Evolutionary conservation across 2,888 invertebrate genomes (phyloP), one percentile per base, ranked within the genome.

Genomic region (Latrodectus elegans): DNA sequence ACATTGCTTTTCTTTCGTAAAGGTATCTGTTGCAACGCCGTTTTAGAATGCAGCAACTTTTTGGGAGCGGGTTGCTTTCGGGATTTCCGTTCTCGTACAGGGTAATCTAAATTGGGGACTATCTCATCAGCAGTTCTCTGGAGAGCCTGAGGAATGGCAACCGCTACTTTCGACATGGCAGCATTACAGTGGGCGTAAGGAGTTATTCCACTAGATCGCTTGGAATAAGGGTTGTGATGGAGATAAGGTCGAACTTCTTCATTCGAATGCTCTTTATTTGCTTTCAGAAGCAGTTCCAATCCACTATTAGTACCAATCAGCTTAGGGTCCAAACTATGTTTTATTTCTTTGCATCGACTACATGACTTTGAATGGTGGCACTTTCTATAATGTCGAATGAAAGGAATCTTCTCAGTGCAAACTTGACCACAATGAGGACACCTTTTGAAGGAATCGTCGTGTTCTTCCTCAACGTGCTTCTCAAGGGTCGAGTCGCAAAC

Each of bases 311-410:
- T 81, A 52, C 26, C 15, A 9, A 11, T 15, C 2, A 12, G n/a
- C 49, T 78, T 85, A 4, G 76, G 77, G 64, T 78, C 73, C n/a
- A 88, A 64, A 12, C 78, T 79, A 15, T 64, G 74, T 51, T 84
- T 83, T 38, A 88, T 79, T 4, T 53, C 79, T 14, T 83, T 72
- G 53, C 88, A 88, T 22, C 75, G 64, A 53, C 51, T 60, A 67
- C 89, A 89, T 12, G 86, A 80, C n/a, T 76, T 75, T 15, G 89
- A 82, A 71, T 89, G 89, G 65, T 89, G 89, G 74, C 79, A 83
- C 51, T 76, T 79, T n/a, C 86, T 60, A 38, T 86, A 86, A 64
- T 89, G 89, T 51, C 79, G 67, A 14, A 84, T 80, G 73, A 89
- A 89, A 0, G 86, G 55, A 15, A 79, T 67, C n/a, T 80, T 86